Base-by-base conservation (phyloP, 2,113 vertebrate species). In the Haplochromis vanheusdeni region DNA sequence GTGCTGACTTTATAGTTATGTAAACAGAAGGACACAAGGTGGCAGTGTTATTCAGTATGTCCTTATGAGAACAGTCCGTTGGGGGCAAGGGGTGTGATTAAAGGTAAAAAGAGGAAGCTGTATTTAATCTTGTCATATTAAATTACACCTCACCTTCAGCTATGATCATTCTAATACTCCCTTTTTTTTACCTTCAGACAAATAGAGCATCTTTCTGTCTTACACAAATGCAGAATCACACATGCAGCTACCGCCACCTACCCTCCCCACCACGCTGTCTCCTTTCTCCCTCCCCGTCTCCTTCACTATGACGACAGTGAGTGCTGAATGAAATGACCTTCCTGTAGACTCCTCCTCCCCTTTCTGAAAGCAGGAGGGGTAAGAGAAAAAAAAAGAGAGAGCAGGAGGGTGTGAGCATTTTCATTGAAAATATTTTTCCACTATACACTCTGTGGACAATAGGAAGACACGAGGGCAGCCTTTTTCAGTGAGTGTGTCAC, bases 261-360 rank as follows among this genome's bases (percentile, higher is more conserved):
- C 84, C 82, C 86, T 31, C 68, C 79, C 17, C 73, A 33, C 16
- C 73, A 49, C 2, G 47, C 83, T 8, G 42, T 60, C 85, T 83
- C 82, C 52, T 58, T 21, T 60, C 83, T 84, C 84, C 87, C 84
- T 86, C 85, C 82, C 88, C 42, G 62, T 92, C 91, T 92, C 87
- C 86, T 91, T 90, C 79, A 73, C 82, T 91, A 82, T 94, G 94
- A 95, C 86, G 92, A 85, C 94, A 95, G 87, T 54, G 33, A 89
- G 86, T 55, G 85, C 81, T 95, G 93, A 95, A 94, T 95, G 94
- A 94, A 94, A 93, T 93, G 92, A 95, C 95, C 95, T 95, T 96
- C 94, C 88, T 87, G 58, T 84, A 81, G 90, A 82, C 92, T 93
- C 92, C 90, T 88, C 95, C 94, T 92, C 82, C 81, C 58, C 9